These are phyloP conservation scores for Rhabdomys dilectus DNA, from an alignment of 2,113 vertebrate genomes.

Conservation along the genomic window DNA sequence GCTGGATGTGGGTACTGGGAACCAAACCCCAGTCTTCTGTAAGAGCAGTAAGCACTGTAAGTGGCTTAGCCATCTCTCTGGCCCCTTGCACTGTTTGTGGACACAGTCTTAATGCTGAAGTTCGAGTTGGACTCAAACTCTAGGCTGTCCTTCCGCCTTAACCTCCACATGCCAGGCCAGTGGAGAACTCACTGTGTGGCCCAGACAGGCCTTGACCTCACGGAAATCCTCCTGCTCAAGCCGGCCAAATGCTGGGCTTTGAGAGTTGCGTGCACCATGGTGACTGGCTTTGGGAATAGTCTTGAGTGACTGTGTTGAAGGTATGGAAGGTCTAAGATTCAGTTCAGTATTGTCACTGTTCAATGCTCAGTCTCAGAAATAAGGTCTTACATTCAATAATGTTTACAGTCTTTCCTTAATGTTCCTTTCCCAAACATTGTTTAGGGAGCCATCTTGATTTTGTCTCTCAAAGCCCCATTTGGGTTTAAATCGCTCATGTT, in stretches of 20 bases:
- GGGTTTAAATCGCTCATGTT: not conserved
- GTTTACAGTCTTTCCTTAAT: constrained; percentile 33
- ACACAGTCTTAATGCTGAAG: not conserved
- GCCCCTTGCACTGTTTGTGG: not conserved
- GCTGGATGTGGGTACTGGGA: not conserved
- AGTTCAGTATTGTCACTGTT: not conserved
- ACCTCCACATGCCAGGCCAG: not conserved
- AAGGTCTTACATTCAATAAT: not conserved
- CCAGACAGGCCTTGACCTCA: not conserved
- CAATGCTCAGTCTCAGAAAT: not conserved
- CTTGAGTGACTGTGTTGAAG: constrained; percentile 3
- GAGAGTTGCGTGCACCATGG: no score
- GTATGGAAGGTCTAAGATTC: not conserved
- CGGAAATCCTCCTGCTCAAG: not conserved
- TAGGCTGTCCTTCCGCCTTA: not conserved
- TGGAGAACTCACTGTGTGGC: not conserved
- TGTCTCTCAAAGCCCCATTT: not conserved
- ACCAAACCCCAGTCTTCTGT: not conserved
- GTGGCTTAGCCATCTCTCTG: not conserved
- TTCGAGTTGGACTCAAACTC: not conserved
- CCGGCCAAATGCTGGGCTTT: not conserved
- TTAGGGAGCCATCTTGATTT: not conserved
- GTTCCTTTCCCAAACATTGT: constrained; percentile 8
- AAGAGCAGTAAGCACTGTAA: not conserved
- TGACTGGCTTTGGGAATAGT: not conserved